Evolutionary conservation across 2,888 invertebrate species (phyloP).

Genomic region (Polia nebulosa): DNA sequence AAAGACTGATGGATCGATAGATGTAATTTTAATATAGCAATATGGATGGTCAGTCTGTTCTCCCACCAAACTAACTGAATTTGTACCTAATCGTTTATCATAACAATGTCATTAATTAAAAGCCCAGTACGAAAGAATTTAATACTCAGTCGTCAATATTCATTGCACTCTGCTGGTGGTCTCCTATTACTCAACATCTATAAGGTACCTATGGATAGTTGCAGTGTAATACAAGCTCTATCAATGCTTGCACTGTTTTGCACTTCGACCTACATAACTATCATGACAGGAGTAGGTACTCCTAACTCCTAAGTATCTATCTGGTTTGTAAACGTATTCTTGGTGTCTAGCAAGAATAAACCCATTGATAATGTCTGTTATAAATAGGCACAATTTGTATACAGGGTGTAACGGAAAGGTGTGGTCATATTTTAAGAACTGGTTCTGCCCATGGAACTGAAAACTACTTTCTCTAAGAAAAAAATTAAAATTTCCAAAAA

Average conservation of each 20-base stretch:
- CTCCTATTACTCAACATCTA: constrained; percentile 15
- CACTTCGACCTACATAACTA: constrained; percentile 36
- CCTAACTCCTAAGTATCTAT: background rate
- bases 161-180: constrained; percentile 44
- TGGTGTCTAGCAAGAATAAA: background rate
- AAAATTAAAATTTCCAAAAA: no score
- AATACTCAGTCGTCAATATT: constrained; percentile 33
- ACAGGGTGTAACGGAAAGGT: no score
- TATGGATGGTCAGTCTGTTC: no score
- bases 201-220: background rate
- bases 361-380: background rate
- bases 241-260: constrained; percentile 53
- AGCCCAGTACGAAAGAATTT: constrained; percentile 18
- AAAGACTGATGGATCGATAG: no score
- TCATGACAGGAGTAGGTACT: constrained; percentile 1
- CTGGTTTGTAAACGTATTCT: background rate
- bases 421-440: no score
- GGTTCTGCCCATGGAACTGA: no score
- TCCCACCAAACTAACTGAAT: no score
- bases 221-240: constrained; percentile 40
- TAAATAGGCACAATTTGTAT: background rate
- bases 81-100: constrained; percentile 9
- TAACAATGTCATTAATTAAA: constrained; percentile 19
- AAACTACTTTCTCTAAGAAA: no score
- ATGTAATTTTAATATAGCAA: no score